phyloP scores from a whole-genome alignment of 2,113 vertebrate species.

The Eubucco bourcierii region DNA sequence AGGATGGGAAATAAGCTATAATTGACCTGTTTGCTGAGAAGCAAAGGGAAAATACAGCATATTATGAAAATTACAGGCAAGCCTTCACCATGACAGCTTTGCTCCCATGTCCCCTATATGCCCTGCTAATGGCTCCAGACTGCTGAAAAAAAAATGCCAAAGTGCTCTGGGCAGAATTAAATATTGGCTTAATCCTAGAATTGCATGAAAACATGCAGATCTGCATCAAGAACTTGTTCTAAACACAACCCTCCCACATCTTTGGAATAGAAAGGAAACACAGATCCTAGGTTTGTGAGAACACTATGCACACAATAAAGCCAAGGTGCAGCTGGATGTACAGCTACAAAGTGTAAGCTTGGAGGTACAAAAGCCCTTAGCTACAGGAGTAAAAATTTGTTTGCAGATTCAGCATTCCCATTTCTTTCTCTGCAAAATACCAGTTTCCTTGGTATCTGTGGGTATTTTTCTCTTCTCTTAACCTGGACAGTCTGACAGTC shows the following conservation, averaged over 20 bases:
- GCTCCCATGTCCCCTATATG: background rate
- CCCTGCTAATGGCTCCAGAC: background rate
- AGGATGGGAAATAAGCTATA: slow-evolving; percentile 19
- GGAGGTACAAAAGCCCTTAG: background rate
- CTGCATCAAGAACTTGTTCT: background rate
- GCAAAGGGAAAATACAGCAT: background rate
- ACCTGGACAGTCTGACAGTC: no score
- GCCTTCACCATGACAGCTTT: slow-evolving; percentile 18
- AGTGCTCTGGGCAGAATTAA: background rate
- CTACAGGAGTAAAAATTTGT: background rate
- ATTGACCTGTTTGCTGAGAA: slow-evolving; percentile 30
- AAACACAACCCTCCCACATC: background rate
- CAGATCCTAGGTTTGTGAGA: background rate
- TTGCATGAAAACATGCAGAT: background rate
- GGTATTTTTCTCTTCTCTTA: no score
- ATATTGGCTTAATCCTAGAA: background rate
- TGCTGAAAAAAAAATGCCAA: background rate
- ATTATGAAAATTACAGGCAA: slow-evolving; percentile 62
- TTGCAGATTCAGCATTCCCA: background rate
- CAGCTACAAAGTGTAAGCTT: background rate
- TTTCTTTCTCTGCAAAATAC: background rate
- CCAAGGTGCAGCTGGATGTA: background rate
- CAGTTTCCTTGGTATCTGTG: background rate
- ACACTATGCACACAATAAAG: background rate
- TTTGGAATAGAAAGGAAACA: background rate